These are phyloP conservation scores for Parapsyche elsis DNA, from an alignment of 1,140 invertebrate genomes.

Conservation along the genomic window DNA sequence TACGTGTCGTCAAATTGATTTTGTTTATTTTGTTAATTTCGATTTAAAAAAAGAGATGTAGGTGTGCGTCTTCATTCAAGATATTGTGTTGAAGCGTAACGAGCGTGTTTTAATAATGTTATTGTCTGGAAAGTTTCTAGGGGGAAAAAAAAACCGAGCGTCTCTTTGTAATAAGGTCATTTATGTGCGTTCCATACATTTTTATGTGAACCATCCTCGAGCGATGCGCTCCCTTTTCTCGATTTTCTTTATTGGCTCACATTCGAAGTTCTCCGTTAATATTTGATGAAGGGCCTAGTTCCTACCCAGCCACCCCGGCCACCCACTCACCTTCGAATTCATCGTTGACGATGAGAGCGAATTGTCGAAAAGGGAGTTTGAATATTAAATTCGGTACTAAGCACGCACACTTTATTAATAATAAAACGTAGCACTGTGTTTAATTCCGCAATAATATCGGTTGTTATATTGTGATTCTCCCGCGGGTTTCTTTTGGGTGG, in stretches of 20 bases:
- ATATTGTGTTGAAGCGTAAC: no score
- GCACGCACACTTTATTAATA: conserved; percentile 19
- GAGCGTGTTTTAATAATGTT: no score
- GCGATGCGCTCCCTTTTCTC: not conserved
- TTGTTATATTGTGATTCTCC: no score
- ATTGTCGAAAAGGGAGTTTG: conserved; percentile 24
- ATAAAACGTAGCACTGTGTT: not conserved
- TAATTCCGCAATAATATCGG: no score
- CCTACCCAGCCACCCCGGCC: not conserved
- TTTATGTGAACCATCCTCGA: conserved; percentile 17
- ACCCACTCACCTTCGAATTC: not conserved
- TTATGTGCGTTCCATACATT: conserved; percentile 36
- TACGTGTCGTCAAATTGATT: no score
- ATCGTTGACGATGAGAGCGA: not conserved
- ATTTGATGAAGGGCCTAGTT: conserved; percentile 37
- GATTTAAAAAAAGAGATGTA: no score
- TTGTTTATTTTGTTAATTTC: no score
- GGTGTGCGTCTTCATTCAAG: no score
- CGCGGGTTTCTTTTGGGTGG: no score
- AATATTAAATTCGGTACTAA: conserved; percentile 31
- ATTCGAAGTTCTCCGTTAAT: conserved; percentile 47
- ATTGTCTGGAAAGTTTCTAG: no score
- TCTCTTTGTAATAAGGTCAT: conserved; percentile 33
- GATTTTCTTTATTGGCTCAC: conserved; percentile 48
- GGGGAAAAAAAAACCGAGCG: no score